These are phyloP conservation scores for Danionella cerebrum DNA, from an alignment of 2,113 vertebrate genomes.

Conservation along the genomic window DNA sequence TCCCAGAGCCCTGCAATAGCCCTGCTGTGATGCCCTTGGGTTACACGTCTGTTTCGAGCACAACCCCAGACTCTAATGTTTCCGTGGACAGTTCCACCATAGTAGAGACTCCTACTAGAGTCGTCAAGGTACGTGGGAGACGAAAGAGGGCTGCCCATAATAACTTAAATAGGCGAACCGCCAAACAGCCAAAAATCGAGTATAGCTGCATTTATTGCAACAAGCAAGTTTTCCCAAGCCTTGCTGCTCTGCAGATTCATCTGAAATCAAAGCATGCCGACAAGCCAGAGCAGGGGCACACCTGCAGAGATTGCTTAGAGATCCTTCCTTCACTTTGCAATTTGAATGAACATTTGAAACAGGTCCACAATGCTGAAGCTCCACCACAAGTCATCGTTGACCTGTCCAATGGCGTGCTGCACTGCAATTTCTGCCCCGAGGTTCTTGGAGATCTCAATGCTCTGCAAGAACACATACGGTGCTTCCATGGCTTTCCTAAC, in stretches of 20 bases:
- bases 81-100: constrained; percentile 93
- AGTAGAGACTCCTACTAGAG: constrained; percentile 81
- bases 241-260: constrained; percentile 93
- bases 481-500: constrained; percentile 89
- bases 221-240: constrained; percentile 92
- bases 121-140: constrained; percentile 86
- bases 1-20: constrained; percentile 91
- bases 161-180: constrained; percentile 75
- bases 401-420: constrained; percentile 84
- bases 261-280: constrained; percentile 95
- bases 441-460: constrained; percentile 88
- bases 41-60: constrained; percentile 96
- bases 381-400: constrained; percentile 76
- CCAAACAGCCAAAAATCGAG: constrained; percentile 86
- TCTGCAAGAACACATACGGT: constrained; percentile 95
- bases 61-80: constrained; percentile 95
- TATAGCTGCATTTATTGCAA: constrained; percentile 97
- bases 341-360: constrained; percentile 93
- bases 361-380: constrained; percentile 88
- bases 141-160: constrained; percentile 86
- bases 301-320: constrained; percentile 95
- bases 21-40: constrained; percentile 90
- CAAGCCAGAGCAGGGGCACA: constrained; percentile 94
- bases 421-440: constrained; percentile 97
- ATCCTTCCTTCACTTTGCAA: constrained; percentile 94